Evolutionary conservation across 2,888 invertebrate genomes (phyloP).

Genomic region (Dilophus febrilis): DNA sequence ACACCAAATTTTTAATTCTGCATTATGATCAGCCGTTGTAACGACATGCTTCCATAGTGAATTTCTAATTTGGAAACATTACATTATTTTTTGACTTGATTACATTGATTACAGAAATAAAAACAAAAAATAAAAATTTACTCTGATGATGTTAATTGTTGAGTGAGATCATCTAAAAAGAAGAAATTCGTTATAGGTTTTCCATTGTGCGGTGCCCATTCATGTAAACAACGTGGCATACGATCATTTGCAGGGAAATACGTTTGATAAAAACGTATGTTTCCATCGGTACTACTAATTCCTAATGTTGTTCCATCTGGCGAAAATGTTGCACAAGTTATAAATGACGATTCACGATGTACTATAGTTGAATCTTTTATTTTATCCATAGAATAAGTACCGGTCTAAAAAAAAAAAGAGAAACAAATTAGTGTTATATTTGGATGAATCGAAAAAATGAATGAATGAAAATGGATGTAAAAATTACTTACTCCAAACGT

Average conservation of each 20-base stretch:
- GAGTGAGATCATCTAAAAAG: constrained; percentile 83
- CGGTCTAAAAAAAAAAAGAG: no score
- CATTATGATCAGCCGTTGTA: constrained; percentile 79
- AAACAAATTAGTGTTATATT: no score
- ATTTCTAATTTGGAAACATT: constrained; percentile 1
- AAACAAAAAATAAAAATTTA: constrained; percentile 35
- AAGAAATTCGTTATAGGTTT: constrained; percentile 75
- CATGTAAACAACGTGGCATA: constrained; percentile 69
- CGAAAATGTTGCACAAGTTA: constrained; percentile 77
- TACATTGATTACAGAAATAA: no score
- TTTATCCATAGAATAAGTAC: not conserved
- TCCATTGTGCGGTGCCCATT: constrained; percentile 86
- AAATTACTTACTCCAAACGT: constrained; percentile 22
- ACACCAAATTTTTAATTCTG: constrained; percentile 83
- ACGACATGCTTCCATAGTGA: constrained; percentile 96
- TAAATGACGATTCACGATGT: constrained; percentile 36
- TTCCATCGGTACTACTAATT: constrained; percentile 74
- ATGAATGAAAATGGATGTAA: not conserved
- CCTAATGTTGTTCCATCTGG: constrained; percentile 91
- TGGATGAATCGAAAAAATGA: no score
- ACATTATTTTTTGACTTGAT: constrained; percentile 1
- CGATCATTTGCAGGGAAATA: constrained; percentile 48
- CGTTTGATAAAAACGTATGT: constrained; percentile 83
- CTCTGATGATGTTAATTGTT: constrained; percentile 55
- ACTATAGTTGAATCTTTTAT: no score